A percentile compares a stretch with the other conserved stretches of the same genome.
Evolutionary conservation across 92 coral and sea anemone species (phyloP).

Genomic region (Epizoanthus scotinus): DNA sequence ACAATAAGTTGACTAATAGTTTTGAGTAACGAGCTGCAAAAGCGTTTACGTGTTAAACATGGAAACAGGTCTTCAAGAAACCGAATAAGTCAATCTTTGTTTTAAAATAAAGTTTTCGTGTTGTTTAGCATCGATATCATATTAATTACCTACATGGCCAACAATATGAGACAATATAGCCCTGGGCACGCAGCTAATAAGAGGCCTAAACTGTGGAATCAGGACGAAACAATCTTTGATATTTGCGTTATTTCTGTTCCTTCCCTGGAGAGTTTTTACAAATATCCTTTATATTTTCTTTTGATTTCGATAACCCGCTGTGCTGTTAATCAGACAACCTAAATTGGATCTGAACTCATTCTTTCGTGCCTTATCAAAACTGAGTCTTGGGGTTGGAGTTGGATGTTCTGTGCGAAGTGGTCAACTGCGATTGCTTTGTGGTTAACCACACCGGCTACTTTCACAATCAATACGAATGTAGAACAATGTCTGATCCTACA

Average conservation of each 20-base stretch:
- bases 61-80: background rate
- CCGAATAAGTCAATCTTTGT: background rate
- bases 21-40: constrained; percentile 28
- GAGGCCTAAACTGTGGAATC: background rate
- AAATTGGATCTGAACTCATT: background rate
- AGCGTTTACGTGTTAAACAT: constrained; percentile 21
- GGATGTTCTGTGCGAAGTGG: background rate
- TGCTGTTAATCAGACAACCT: background rate
- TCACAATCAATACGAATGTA: no score
- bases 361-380: background rate
- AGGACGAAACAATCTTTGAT: background rate
- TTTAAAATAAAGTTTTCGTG: constrained; percentile 13
- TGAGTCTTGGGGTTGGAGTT: no score
- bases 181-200: constrained; percentile 10
- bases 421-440: background rate
- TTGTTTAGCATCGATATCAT: constrained; percentile 10
- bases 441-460: background rate
- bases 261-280: background rate
- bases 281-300: background rate
- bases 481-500: no score
- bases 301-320: background rate
- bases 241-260: background rate
- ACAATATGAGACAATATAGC: background rate
- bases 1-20: background rate
- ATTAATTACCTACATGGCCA: background rate